Percentiles rank a stretch among this genome's conserved stretches.
Conservation (phyloP, 2,888 invertebrate genomes). For the Dynastes tityus region DNA sequence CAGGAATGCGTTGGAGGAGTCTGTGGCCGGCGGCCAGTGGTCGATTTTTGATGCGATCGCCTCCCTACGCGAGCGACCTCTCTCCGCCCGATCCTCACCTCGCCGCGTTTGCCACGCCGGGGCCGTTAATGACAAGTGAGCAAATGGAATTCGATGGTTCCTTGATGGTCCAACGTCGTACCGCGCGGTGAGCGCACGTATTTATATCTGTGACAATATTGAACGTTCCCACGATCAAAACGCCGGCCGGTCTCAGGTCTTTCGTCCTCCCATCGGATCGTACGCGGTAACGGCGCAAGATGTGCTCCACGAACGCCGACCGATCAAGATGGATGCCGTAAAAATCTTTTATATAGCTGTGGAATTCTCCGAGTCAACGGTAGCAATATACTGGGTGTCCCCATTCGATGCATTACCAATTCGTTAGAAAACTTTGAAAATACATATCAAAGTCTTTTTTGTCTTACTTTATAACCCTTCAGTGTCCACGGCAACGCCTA, state of each 20-base stretch:
- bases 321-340: slow-evolving; percentile 57
- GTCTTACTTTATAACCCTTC: too few relatives aligned
- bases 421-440: too few relatives aligned
- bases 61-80: slow-evolving; percentile 51
- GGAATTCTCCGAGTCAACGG: slow-evolving; percentile 56
- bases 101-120: slow-evolving; percentile 49
- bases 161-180: slow-evolving; percentile 58
- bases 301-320: slow-evolving; percentile 30
- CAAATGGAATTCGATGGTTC: slow-evolving; percentile 67
- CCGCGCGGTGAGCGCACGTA: slow-evolving; percentile 37
- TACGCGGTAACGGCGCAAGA: slow-evolving; percentile 4
- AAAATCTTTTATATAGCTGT: slow-evolving; percentile 54
- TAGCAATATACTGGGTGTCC: slow-evolving; percentile 60
- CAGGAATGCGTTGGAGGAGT: slow-evolving; percentile 42
- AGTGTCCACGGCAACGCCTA: too few relatives aligned
- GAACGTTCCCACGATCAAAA: slow-evolving; percentile 72
- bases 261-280: slow-evolving; percentile 61
- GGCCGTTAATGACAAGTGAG: slow-evolving; percentile 63
- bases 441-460: too few relatives aligned
- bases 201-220: slow-evolving; percentile 72
- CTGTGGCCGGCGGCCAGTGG: slow-evolving; percentile 41
- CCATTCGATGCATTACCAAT: too few relatives aligned
- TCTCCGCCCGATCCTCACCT: slow-evolving; percentile 53
- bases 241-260: neutral
- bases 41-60: slow-evolving; percentile 46